Evolutionary conservation across 2,113 vertebrate genomes (phyloP), one percentile per base, ranked within the genome.

Genomic region (Atlantisia rogersi): DNA sequence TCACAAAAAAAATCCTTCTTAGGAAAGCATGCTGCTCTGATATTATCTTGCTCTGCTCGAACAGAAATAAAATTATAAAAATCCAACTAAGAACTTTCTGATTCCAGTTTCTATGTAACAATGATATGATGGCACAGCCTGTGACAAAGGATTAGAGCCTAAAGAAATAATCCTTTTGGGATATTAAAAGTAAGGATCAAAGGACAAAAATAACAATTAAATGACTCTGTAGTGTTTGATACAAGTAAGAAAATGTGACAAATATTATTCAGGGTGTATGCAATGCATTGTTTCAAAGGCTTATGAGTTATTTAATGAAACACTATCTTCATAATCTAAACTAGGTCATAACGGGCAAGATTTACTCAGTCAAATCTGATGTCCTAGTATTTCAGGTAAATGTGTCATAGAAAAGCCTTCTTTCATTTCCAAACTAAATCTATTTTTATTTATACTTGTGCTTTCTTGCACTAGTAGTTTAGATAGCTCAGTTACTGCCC

Each of bases 131-230:
- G 29, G 60, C 35, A 91, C 25, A 52, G 32, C 21, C 31, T 81
- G 73, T 87, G 44, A 80, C n/a, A 91, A 89, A 73, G 68, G 59
- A 81, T 74, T 90, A 84, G 26, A 92, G 29, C 52, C 60, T 82
- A 62, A 82, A 75, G 56, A 90, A 94, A 67, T 70, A 82, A 92
- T 75, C 26, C 70, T 75, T 92, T 92, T 62, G 92, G 37, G 37
- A 74, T 74, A 90, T 64, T 90, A 86, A 87, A 73, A 64, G 46
- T 48, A 80, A 56, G 28, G 48, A 71, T 56, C 67, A 53, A 70
- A 62, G 17, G 55, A 62, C 21, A 48, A 80, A 79, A 69, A 58
- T 42, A 42, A 63, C 8, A 26, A 10, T n/a, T 53, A 63, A 84
- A 71, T 64, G 1, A 63, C 31, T 29, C 40, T n/a, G 21, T 13